Base-by-base conservation (phyloP, 1,140 invertebrate genomes). In the Drosophila bifasciata region DNA sequence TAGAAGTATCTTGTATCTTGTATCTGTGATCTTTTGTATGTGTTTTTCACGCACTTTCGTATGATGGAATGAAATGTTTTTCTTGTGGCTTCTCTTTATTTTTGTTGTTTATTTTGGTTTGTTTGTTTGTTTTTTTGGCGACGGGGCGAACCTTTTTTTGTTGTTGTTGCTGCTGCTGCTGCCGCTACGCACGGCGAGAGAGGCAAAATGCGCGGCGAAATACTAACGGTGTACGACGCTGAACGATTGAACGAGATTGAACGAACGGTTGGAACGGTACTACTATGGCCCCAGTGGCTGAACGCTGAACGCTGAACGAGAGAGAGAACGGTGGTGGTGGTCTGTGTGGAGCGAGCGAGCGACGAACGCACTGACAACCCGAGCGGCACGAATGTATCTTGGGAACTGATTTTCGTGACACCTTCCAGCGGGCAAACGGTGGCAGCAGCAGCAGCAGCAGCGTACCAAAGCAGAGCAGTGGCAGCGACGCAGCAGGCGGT, bases 341-440 rank as follows among this genome's bases (percentile, higher is more conserved):
- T n/a, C n/a, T 64, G 28, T 52, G 64, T 44, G n/a, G n/a, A n/a
- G n/a, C n/a, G 71, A 72, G 61, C 75, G 60, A 67, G 64, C 78
- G 56, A 83, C 79, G 69, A 57, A 81, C 79, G 70, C 64, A 83
- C 78, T 52, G 74, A 83, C 74, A 77, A 81, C 62, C 79, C 78
- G 78, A 80, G 79, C 78, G 79, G 79, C 74, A 83, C 78, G 79
- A 83, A 83, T 74, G 79, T 77, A 81, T 81, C 78, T 83, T 80
- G 77, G 78, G 64, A 81, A 83, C 79, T 83, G 74, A 81, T 77
- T 77, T 83, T 76, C 79, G 77, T 76, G 73, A 77, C 79, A 81
- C 79, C 79, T 80, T 76, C 32, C 61, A 68, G 56, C 72, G 77
- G 61, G 11, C 32, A 36, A 36, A 68, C 67, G 72, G 51, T 64